Evolutionary conservation across 2,888 invertebrate species (phyloP), one percentile per base, ranked within the genome.

Genomic region (Spialia ferax): DNA sequence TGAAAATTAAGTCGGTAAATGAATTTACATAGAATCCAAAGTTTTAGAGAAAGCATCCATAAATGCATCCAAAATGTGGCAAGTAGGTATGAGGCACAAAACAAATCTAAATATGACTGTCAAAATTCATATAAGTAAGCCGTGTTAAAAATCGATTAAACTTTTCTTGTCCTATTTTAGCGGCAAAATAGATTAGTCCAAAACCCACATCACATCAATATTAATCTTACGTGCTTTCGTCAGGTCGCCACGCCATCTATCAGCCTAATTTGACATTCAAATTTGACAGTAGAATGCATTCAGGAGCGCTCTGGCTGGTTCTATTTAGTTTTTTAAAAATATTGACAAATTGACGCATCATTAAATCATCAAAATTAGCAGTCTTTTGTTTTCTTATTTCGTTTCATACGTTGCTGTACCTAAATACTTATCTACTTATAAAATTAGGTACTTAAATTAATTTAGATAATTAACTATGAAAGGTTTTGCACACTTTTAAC

Each of bases 201-300:
- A 65, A 59, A 15, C 64, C 48, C 48, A 69, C 48, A 70, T 78
- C 83, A 82, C 83, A 82, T 82, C 80, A 86, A 84, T 83, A 71
- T 81, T n/a, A n/a, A 84, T 83, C 72, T 71, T 74, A 76, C 74
- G 78, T 74, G 79, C 77, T 83, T 81, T 79, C 83, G 81, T 85
- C 85, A 82, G 81, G 82, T 77, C 76, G 75, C 77, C 74, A 73
- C 70, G 71, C 72, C 78, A 79, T 76, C 80, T 78, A 75, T 79
- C 81, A 75, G 75, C 74, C 20, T 79, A 77, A 82, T 83, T 86
- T 84, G 78, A 88, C 85, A 77, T 87, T 87, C 79, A 85, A 88
- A 88, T 87, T 85, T 84, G 85, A 85, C 83, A 83, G 81, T 78
- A 77, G 79, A 82, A 82, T 77, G 72, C 62, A 60, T 77, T 74